A percentile compares a stretch with the other conserved stretches of the same genome.
Conservation (phyloP, 2,888 invertebrate genomes). For the Fissipunctia ypsillon region DNA sequence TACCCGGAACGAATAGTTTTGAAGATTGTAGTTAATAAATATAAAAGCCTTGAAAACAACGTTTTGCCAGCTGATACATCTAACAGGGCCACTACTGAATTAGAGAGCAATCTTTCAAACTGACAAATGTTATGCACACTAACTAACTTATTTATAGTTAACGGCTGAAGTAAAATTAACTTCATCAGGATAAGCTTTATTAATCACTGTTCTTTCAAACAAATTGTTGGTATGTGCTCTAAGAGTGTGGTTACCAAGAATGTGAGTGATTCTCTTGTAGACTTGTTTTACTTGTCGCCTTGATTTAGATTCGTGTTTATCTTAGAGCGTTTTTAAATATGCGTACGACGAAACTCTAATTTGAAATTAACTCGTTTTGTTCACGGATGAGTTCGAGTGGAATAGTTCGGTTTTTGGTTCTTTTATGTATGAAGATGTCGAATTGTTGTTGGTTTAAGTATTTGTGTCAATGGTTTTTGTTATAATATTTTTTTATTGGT, state of each 20-base stretch:
- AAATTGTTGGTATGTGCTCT: conserved; percentile 81
- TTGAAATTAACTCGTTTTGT: conserved; percentile 62
- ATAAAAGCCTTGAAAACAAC: conserved; percentile 56
- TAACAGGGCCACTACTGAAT: conserved; percentile 76
- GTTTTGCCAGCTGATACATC: conserved; percentile 40
- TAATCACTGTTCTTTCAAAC: conserved; percentile 84
- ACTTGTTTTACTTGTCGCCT: conserved; percentile 63
- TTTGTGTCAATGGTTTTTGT: conserved; percentile 3
- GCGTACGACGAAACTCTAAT: conserved; percentile 52
- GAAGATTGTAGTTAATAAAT: conserved; percentile 24
- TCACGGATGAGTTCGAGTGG: conserved; percentile 17
- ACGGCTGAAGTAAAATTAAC: conserved; percentile 83
- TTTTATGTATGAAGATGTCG: conserved; percentile 4
- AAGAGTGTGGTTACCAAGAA: conserved; percentile 74
- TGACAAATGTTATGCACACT: conserved; percentile 79
- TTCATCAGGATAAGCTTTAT: conserved; percentile 84
- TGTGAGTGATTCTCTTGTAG: conserved; percentile 57
- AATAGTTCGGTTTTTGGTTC: conserved; percentile 23
- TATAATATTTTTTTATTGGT: no score
- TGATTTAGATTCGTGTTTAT: conserved; percentile 68
- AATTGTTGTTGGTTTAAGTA: not conserved
- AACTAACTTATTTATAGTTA: conserved; percentile 79
- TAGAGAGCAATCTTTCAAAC: conserved; percentile 85
- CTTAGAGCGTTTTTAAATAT: conserved; percentile 64
- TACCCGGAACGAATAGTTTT: conserved; percentile 7